A percentile compares a stretch with the other conserved stretches of the same genome.
These are phyloP conservation scores for Donacobius atricapilla DNA, from an alignment of 2,113 vertebrate species.

Conservation along the genomic window DNA sequence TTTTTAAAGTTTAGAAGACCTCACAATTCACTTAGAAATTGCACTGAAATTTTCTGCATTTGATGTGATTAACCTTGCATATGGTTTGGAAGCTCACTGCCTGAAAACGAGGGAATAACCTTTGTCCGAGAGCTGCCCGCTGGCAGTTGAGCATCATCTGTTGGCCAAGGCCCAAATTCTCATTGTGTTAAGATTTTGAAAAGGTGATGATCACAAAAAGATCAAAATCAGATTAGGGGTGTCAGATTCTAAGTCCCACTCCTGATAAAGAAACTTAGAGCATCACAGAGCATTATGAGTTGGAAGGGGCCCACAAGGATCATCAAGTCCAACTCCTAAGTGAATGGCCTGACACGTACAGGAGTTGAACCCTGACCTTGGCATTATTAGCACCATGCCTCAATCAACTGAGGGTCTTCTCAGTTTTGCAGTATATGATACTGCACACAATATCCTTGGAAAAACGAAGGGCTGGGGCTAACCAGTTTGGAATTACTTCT, in stretches of 20 bases:
- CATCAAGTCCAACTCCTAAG: background rate
- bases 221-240: background rate
- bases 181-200: background rate
- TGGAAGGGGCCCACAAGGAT: background rate
- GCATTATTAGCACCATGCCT: conserved; percentile 11
- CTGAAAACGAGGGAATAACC: background rate
- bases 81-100: background rate
- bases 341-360: background rate
- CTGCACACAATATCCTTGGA: background rate
- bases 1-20: conserved; percentile 1
- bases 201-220: background rate
- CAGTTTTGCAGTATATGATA: background rate
- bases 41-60: background rate
- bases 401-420: background rate
- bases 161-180: background rate
- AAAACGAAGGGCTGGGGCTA: background rate
- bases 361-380: conserved; percentile 31
- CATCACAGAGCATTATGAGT: background rate
- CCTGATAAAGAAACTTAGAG: background rate
- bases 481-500: background rate
- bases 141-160: background rate
- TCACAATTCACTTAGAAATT: background rate
- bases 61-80: background rate
- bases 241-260: background rate
- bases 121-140: background rate